Base-by-base conservation (phyloP, 2,888 invertebrate species). In the Agonopterix alstromeriana region DNA sequence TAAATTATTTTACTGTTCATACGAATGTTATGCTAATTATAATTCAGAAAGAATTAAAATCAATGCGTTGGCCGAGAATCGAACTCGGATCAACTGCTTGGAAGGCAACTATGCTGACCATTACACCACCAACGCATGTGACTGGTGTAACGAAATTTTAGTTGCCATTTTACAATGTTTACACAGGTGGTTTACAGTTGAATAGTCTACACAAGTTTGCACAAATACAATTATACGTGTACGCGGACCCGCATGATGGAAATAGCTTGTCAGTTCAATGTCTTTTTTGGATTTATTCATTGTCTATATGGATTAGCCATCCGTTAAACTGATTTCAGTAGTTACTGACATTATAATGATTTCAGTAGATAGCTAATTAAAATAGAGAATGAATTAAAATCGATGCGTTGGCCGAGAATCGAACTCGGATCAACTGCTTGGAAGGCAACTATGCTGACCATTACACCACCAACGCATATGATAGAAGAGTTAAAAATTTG, bases 71-170 rank as follows among this genome's bases (percentile, higher is more conserved):
- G 68, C 67, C 75, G 74, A 66, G 72, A 75, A 77, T 75, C 74
- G 74, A 77, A 77, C 73, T 67, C 75, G 75, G 75, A 75, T 75
- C 75, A 75, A 75, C 74, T 75, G 74, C 76, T 77, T 74, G 75
- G 73, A 74, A 77, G 75, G 73, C 74, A 77, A 75, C 73, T 73
- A 67, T 67, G 70, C 68, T 77, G 69, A 77, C 74, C 76, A 77
- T 77, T 77, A 79, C 77, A 78, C 78, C 73, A 76, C 73, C 79
- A 69, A 77, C 79, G 78, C 80, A 47, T 42, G 3, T 52, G 36
- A 17, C 17, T 17, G 17, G 17, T 3, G 17, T 17, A 17, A 17
- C 4, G 17, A n/a, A 36, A 36, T 36, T 36, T 36, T 8, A 36
- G 2, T 36, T 36, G 3, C 10, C 10, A 9, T 36, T 36, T 3